Evolutionary conservation across 2,113 vertebrate genomes (phyloP), one percentile per base, ranked within the genome.

Genomic region (Oreochromis spilurus): DNA sequence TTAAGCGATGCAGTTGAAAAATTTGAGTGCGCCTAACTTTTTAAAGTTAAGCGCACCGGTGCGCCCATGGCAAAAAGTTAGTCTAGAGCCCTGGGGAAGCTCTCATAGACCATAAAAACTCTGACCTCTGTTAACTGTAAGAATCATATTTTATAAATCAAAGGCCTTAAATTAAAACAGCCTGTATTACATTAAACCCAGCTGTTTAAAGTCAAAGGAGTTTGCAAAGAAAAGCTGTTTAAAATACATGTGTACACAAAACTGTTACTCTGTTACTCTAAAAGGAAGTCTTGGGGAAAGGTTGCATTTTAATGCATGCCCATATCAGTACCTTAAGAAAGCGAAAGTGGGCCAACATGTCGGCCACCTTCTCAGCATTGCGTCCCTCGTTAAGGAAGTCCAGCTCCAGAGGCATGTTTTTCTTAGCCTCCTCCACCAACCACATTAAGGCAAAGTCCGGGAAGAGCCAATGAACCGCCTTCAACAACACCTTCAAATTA

Each of bases 401-500:
- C 88, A 99, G 93, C 93, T 99, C 98, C 82, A 98, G 94, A 4
- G 98, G 98, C 92, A 99, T 95, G 93, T 99, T 99, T 92, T 98
- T 99, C 95, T 99, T 99, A 82, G 98, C 98, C 91, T 99, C 99
- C 26, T 99, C 98, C 78, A 99, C 97, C 90, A 99, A 90, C 99
- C 99, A 99, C 97, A 99, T 97, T 88, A 99, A 99, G 81, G 97
- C 97, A 91, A 99, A 99, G 88, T 99, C 97, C 24, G 99, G 99
- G 89, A 99, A 99, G 48, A 99, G 96, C 95, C 97, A 97, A 65
- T 98, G 97, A 88, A 99, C 98, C 2, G 93, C 91, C 80, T 94
- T 95, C 13, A 98, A 53, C 4, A 99, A 96, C 84, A 98, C 93
- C 99, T 99, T 79, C 2, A 85, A 53, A 82, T 48, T 50, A 31